Evolutionary conservation across 2,113 vertebrate genomes (phyloP), one percentile per base, ranked within the genome.

Genomic region (Toxostoma redivivum): DNA sequence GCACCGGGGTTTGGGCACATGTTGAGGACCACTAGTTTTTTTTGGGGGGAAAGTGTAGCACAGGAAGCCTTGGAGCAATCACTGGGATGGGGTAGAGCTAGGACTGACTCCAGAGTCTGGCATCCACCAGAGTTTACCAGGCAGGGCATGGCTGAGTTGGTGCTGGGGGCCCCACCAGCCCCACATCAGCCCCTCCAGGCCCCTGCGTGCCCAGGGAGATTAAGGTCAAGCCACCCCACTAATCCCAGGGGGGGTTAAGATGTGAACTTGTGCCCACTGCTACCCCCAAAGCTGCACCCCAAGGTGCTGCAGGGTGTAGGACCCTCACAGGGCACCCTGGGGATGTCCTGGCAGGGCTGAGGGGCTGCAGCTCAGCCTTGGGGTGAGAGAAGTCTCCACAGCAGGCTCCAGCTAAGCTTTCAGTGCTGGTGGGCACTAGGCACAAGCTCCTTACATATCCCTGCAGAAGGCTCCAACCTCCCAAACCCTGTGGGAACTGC

Each of bases 1-100:
- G n/a, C 31, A 7, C 24, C 0, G 0, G 28, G 21, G 2, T 45
- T 57, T 15, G 57, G 57, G 45, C 27, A 57, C 9, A 0, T 0
- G 1, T 14, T 54, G 58, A 58, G 47, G 11, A 35, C 21, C 25
- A 23, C 5, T 5, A 9, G n/a, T 4, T 22, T 72, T 72, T 15
- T 44, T 28, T 2, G 1, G 3, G 65, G 24, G 38, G 0, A 3
- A 21, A 27, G 6, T 31, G 12, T 2, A 23, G 14, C 33, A 19
- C 14, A 10, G 50, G 70, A 54, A 14, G 17, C 30, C 33, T 81
- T 10, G 40, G 54, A 67, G 35, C 48, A n/a, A 20, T 14, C 23
- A 0, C 13, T 17, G 27, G 14, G 21, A 19, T 31, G 45, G 40
- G 31, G 31, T 19, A 44, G 47, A 79, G 47, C 51, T 51, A 17